phyloP scores from a whole-genome alignment of 2,888 invertebrate species.

The Monopis laevigella region DNA sequence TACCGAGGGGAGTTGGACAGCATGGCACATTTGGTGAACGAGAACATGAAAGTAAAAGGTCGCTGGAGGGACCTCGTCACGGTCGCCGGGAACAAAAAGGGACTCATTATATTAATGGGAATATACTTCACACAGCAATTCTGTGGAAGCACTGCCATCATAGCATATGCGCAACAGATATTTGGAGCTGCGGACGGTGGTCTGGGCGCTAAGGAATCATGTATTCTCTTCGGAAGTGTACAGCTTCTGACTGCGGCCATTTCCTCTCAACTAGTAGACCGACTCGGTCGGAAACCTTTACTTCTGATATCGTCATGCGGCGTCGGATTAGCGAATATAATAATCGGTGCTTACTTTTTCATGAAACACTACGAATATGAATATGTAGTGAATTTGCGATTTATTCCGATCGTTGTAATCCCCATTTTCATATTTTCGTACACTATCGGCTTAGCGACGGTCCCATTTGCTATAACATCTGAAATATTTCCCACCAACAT shows the following conservation, averaged over 20 bases:
- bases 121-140: slow-evolving; percentile 72
- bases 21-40: slow-evolving; percentile 60
- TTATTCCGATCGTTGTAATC: slow-evolving; percentile 68
- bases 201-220: slow-evolving; percentile 54
- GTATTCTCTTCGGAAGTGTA: slow-evolving; percentile 61
- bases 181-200: slow-evolving; percentile 63
- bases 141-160: slow-evolving; percentile 68
- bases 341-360: slow-evolving; percentile 66
- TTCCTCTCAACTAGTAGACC: slow-evolving; percentile 68
- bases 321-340: slow-evolving; percentile 58
- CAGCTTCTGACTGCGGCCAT: slow-evolving; percentile 64
- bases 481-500: slow-evolving; percentile 72
- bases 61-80: slow-evolving; percentile 55
- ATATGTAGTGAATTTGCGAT: slow-evolving; percentile 50
- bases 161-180: slow-evolving; percentile 69
- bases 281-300: slow-evolving; percentile 68
- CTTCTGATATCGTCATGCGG: slow-evolving; percentile 67
- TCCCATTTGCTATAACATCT: slow-evolving; percentile 70
- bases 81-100: slow-evolving; percentile 60
- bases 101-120: slow-evolving; percentile 66
- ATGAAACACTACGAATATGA: slow-evolving; percentile 54
- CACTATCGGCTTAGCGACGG: slow-evolving; percentile 69
- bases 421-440: slow-evolving; percentile 70
- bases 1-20: slow-evolving; percentile 63
- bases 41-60: slow-evolving; percentile 59